These are phyloP conservation scores for Hydraecia micacea DNA, from an alignment of 2,888 invertebrate genomes.

Conservation along the genomic window DNA sequence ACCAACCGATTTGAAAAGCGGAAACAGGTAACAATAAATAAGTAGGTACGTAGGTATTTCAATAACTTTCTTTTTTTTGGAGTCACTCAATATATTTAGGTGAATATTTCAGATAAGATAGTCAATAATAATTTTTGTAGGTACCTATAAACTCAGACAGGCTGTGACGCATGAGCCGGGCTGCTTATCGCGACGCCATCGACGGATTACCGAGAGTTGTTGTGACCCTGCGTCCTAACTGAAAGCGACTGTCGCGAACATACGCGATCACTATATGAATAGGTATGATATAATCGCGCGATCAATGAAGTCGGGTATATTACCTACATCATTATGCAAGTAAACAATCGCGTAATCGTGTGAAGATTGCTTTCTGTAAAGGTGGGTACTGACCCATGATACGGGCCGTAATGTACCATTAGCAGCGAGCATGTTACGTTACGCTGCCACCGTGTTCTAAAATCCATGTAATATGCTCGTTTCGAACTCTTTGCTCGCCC, in stretches of 20 bases:
- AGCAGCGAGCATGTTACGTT: too few relatives aligned
- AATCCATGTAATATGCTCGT: too few relatives aligned
- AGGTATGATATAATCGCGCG: background rate
- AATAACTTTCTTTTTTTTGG: constrained; percentile 2
- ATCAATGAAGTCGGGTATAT: background rate
- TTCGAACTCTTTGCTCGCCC: too few relatives aligned
- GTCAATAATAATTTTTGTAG: background rate
- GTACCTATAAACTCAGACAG: background rate
- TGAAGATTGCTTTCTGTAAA: too few relatives aligned
- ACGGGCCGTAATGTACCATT: too few relatives aligned
- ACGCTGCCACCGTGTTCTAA: too few relatives aligned
- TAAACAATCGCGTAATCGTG: background rate
- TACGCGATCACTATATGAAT: background rate
- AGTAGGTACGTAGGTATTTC: background rate
- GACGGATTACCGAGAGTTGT: background rate
- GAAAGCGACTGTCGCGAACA: background rate
- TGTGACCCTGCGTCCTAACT: background rate
- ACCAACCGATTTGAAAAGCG: background rate
- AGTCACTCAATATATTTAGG: background rate
- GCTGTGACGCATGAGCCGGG: background rate
- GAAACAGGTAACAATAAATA: background rate
- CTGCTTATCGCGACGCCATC: background rate
- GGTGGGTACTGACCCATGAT: too few relatives aligned
- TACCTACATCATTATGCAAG: background rate
- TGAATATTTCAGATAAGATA: constrained; percentile 19